A percentile compares a stretch with the other conserved stretches of the same genome.
Conservation (phyloP, 2,113 vertebrate genomes). For the Climacteris rufus region DNA sequence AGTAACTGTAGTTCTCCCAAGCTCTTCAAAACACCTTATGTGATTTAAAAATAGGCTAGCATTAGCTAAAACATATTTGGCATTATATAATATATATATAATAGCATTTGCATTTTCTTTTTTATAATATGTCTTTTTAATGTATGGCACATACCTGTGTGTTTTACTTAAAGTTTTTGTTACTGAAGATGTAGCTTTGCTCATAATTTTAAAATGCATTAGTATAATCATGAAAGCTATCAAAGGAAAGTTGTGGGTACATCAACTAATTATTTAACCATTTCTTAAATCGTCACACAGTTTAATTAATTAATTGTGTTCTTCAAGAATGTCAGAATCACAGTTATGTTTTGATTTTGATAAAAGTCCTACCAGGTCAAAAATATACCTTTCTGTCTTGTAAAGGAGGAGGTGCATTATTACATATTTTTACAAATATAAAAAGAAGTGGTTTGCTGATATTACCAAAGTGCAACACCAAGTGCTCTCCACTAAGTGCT, state of each 20-base stretch:
- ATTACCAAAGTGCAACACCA: background rate
- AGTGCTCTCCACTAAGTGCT: background rate
- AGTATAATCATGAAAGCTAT: background rate
- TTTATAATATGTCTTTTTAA: background rate
- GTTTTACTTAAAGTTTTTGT: background rate
- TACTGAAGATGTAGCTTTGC: background rate
- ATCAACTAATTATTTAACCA: background rate
- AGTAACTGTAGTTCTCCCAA: background rate
- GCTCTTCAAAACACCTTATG: background rate
- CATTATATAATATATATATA: background rate
- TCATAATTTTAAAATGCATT: background rate
- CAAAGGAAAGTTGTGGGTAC: background rate
- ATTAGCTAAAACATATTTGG: background rate
- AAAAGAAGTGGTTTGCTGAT: background rate
- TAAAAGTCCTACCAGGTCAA: background rate
- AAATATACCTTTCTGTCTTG: background rate
- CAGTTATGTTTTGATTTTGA: background rate
- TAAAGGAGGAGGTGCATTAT: background rate
- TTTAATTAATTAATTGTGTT: background rate
- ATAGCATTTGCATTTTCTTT: background rate
- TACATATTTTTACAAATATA: background rate
- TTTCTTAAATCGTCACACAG: background rate
- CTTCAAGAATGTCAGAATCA: background rate
- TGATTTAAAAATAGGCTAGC: background rate
- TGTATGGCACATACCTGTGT: background rate